Conservation (phyloP, 2,113 vertebrate genomes). For the Pristiophorus japonicus region DNA sequence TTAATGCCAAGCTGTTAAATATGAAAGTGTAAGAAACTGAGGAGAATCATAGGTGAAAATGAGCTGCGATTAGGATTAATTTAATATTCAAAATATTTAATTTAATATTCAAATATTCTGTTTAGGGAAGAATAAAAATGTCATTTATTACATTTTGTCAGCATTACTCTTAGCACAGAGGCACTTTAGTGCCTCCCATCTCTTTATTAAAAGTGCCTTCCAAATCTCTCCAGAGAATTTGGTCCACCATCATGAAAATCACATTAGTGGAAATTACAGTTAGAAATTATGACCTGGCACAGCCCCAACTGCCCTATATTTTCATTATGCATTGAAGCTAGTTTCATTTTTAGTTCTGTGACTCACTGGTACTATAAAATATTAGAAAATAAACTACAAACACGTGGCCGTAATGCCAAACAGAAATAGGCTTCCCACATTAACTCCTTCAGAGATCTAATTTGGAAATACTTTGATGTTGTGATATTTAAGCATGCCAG, state of each 20-base stretch:
- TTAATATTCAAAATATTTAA: conserved; percentile 15
- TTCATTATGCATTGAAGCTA: conserved; percentile 21
- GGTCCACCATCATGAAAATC: conserved; percentile 36
- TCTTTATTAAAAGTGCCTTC: conserved; percentile 29
- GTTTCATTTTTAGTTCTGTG: conserved; percentile 19
- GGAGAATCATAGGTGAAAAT: neutral
- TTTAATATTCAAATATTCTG: conserved; percentile 26
- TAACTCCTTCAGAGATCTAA: neutral
- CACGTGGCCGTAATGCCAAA: neutral
- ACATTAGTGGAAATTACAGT: conserved; percentile 36
- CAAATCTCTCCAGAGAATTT: conserved; percentile 32
- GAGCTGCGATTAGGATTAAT: conserved; percentile 13
- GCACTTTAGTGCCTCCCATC: conserved; percentile 25
- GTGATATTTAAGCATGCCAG: neutral
- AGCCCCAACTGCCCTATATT: conserved; percentile 24
- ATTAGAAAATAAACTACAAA: conserved; percentile 1
- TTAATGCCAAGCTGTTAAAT: conserved; percentile 12
- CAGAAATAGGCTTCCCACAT: neutral
- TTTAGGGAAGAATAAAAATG: conserved; percentile 34
- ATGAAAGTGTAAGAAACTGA: neutral
- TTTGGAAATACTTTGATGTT: neutral
- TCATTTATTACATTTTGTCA: conserved; percentile 34
- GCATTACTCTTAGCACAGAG: neutral
- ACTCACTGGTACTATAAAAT: conserved; percentile 21
- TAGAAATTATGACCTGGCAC: conserved; percentile 35